Base-by-base conservation (phyloP, 2,888 invertebrate species). In the Ormyrus thymus region DNA sequence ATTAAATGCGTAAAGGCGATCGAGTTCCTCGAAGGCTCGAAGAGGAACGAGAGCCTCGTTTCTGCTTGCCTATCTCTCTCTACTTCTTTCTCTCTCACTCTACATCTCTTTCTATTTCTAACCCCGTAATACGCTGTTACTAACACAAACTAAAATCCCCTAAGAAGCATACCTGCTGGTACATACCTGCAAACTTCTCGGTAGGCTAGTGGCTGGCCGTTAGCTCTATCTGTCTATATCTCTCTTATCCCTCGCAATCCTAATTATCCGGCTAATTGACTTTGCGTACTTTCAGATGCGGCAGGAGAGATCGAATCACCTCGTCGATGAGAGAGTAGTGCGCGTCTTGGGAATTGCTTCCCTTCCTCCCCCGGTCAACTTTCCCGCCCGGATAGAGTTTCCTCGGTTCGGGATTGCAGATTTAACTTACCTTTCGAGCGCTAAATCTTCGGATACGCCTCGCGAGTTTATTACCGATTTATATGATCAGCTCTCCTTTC, bases 101-200 rank as follows among this genome's bases (percentile, higher is more conserved):
- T 69, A 15, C 74, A 80, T 74, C 58, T 77, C 15, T 65, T 66
- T 77, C 55, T 80, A 81, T 81, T 79, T 83, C 82, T 84, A 86
- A 85, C 83, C 82, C 82, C 82, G 82, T 86, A 85, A 86, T 83
- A 84, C 81, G 83, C 83, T 84, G 84, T 84, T 74, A 76, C 68
- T 86, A 84, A 86, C 84, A 85, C 85, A 82, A 75, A 85, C 84
- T 86, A 83, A 85, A 83, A 82, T 82, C 83, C 78, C 81, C 79
- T 78, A 83, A 84, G 83, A 81, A 82, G 80, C 83, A 81, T 82
- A 83, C 82, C 80, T 83, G 82, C 82, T 76, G 76, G 64, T 76
- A 76, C 58, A 56, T 82, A 82, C 79, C 81, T 82, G 80, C 81
- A 78, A 83, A 83, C 71, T 82, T 83, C 82, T 83, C 80, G 83